phyloP scores from a whole-genome alignment of 2,113 vertebrate species.

The Phocoena sinus region DNA sequence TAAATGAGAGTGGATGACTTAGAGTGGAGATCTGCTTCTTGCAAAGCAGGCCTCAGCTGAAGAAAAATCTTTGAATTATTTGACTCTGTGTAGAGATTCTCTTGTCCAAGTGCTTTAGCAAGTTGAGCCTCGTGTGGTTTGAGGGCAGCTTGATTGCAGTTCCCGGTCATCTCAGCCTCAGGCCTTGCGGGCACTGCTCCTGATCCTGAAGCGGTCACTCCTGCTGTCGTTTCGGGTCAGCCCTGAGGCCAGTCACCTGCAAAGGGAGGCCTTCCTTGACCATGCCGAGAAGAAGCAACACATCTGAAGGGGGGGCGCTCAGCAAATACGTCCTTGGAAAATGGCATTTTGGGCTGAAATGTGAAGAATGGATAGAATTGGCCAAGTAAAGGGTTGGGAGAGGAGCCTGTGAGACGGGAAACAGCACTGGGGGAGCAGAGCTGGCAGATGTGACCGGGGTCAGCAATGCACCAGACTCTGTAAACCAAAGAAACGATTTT shows the following conservation, averaged over 20 bases:
- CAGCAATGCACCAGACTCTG: background rate
- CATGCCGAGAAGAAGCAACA: background rate
- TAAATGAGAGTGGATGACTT: background rate
- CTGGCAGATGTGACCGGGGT: background rate
- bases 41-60: background rate
- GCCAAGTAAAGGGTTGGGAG: background rate
- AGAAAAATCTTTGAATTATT: background rate
- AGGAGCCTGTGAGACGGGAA: background rate
- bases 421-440: background rate
- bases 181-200: fast-evolving
- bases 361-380: background rate
- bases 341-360: background rate
- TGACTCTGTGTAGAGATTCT: background rate
- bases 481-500: background rate
- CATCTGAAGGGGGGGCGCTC: background rate
- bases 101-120: background rate
- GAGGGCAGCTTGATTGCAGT: background rate
- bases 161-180: background rate
- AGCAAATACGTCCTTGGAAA: background rate
- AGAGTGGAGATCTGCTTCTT: background rate
- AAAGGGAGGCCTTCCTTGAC: background rate
- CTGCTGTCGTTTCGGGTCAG: background rate
- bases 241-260: background rate
- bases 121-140: background rate
- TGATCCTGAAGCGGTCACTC: background rate